Conservation (phyloP, 2,888 invertebrate species). For the Idaea straminata region DNA sequence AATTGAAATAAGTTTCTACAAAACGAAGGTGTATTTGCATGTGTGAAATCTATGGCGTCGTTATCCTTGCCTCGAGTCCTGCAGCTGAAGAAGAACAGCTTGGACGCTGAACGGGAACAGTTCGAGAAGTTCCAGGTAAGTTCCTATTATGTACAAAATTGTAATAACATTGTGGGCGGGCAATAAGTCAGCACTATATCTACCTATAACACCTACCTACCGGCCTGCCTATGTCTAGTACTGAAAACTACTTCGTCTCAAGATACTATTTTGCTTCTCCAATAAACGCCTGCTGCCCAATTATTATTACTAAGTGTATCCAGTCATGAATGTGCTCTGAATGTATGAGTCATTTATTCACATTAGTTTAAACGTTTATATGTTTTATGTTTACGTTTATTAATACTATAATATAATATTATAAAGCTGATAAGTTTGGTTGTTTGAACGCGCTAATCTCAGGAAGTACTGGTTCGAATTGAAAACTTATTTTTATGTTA, state of each 20-base stretch:
- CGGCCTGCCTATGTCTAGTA: neutral
- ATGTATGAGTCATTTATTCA: neutral
- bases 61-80: conserved; percentile 85
- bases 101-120: conserved; percentile 89
- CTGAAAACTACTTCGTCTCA: neutral
- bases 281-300: neutral
- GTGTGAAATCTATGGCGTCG: conserved; percentile 83
- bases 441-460: too few species aligned
- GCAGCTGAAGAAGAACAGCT: conserved; percentile 86
- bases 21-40: conserved; percentile 38
- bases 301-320: neutral
- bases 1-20: neutral
- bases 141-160: conserved; percentile 5
- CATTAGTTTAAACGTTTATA: too few species aligned
- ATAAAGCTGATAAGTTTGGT: too few species aligned
- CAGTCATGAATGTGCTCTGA: neutral
- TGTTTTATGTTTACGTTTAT: too few species aligned
- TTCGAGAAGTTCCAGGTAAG: conserved; percentile 91
- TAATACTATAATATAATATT: too few species aligned
- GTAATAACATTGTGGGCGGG: neutral
- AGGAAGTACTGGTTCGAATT: too few species aligned
- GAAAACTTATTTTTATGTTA: too few species aligned
- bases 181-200: neutral
- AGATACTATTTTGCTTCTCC: neutral
- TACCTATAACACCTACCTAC: neutral